phyloP scores from a whole-genome alignment of 1,140 invertebrate species.

The Ephestia elutella region DNA sequence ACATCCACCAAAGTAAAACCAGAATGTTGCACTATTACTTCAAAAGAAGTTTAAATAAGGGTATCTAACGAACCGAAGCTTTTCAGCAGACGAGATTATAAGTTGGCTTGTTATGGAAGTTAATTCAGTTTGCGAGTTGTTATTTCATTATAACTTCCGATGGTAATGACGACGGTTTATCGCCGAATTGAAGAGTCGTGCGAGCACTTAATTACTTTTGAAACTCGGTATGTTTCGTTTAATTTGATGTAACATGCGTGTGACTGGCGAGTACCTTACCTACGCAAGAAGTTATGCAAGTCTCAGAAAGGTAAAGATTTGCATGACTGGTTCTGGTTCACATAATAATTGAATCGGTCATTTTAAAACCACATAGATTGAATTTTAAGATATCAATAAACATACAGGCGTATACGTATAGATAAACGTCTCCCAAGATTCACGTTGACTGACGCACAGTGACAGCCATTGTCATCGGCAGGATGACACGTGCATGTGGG shows the following conservation, averaged over 20 bases:
- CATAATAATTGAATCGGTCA: no score
- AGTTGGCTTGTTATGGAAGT: slow-evolving; percentile 30
- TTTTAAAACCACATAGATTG: not conserved
- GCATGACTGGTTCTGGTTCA: no score
- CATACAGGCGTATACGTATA: no score
- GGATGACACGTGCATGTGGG: not conserved
- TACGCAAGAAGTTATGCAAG: no score
- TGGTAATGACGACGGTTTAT: slow-evolving; percentile 34
- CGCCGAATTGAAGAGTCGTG: slow-evolving; percentile 20
- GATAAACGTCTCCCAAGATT: not conserved
- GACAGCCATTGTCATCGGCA: not conserved
- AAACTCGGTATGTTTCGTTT: slow-evolving; percentile 13
- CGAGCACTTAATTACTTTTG: slow-evolving; percentile 25
- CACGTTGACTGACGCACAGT: not conserved
- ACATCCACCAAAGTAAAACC: slow-evolving; percentile 60
- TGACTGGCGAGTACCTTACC: no score
- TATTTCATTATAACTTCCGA: slow-evolving; percentile 47
- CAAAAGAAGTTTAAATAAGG: slow-evolving; percentile 48
- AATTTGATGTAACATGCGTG: not conserved
- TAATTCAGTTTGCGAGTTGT: slow-evolving; percentile 29
- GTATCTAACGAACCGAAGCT: slow-evolving; percentile 25
- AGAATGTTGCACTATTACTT: slow-evolving; percentile 60
- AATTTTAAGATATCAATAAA: no score
- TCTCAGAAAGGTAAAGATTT: no score
- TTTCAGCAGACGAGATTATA: slow-evolving; percentile 21